Percentiles rank a stretch among this genome's conserved stretches.
Evolutionary conservation across 2,888 invertebrate species (phyloP).

Genomic region (Deroplatys truncata): DNA sequence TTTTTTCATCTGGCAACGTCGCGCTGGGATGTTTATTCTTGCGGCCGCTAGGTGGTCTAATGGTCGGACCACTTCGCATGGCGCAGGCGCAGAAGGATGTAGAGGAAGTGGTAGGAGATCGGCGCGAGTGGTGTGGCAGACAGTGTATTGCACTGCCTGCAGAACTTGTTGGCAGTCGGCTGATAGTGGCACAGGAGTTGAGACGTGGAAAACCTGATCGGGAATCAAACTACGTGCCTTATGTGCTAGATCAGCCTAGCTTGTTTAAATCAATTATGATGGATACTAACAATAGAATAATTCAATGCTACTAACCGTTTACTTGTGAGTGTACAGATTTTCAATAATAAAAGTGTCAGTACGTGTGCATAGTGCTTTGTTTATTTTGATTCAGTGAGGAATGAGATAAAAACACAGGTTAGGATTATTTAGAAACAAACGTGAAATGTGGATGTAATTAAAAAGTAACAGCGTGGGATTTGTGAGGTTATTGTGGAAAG

Average conservation of each 20-base stretch:
- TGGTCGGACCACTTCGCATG: neutral
- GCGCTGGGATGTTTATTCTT: neutral
- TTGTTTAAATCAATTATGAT: neutral
- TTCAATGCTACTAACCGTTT: neutral
- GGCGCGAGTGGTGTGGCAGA: neutral
- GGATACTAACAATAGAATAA: neutral
- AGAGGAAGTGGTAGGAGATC: neutral
- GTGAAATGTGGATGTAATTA: neutral
- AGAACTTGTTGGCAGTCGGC: neutral
- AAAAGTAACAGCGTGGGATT: neutral
- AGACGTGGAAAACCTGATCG: neutral
- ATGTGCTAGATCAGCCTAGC: neutral
- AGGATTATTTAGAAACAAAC: neutral
- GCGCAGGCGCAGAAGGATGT: neutral
- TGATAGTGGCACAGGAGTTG: neutral
- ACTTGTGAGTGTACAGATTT: neutral
- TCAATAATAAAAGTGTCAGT: neutral
- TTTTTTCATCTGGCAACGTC: neutral
- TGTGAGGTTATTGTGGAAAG: neutral
- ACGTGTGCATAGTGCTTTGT: neutral
- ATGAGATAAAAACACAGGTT: neutral
- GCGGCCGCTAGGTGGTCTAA: conserved; percentile 9
- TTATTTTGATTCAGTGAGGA: neutral
- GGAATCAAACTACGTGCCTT: neutral
- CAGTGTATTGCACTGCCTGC: neutral